Evolutionary conservation across 2,797 vertebrate genomes (phyloP).

Genomic region (Tamandua tetradactyla): DNA sequence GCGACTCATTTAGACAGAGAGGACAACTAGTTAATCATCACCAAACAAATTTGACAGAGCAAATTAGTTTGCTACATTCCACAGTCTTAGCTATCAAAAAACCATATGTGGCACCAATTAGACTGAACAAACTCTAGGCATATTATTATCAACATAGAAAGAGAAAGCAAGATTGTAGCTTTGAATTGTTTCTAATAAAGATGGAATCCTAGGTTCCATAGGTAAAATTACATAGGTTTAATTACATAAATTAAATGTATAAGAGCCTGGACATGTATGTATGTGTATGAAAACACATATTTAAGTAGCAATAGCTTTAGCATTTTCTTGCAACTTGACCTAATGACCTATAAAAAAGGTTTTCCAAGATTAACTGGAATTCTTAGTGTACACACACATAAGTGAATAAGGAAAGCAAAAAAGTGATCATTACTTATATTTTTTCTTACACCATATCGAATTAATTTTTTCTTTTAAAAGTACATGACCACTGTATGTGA

Average conservation of each 20-base stretch:
- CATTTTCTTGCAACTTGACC: slow-evolving; percentile 37
- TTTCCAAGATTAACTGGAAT: slow-evolving; percentile 27
- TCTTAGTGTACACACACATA: slow-evolving; percentile 2
- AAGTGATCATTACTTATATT: slow-evolving; percentile 46
- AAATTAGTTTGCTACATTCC: slow-evolving; percentile 83
- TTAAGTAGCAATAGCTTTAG: not conserved
- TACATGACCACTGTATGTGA: slow-evolving; percentile 70
- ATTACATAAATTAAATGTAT: slow-evolving; percentile 26
- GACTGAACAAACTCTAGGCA: slow-evolving; percentile 71
- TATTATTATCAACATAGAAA: slow-evolving; percentile 66
- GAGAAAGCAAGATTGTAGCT: slow-evolving; percentile 50
- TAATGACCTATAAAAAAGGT: slow-evolving; percentile 46
- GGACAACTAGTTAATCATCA: slow-evolving; percentile 82
- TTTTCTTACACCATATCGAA: slow-evolving; percentile 43
- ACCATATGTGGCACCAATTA: slow-evolving; percentile 78
- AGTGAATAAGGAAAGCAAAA: slow-evolving; percentile 55
- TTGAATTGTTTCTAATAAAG: slow-evolving; percentile 39
- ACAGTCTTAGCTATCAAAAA: slow-evolving; percentile 77
- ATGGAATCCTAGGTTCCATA: slow-evolving; percentile 23
- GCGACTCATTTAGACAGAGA: slow-evolving; percentile 76
- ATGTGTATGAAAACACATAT: not conserved
- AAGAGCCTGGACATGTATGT: not conserved
- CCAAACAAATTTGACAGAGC: slow-evolving; percentile 80
- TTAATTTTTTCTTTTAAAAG: slow-evolving; percentile 65
- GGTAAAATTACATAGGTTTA: not conserved